Conservation (phyloP, 2,888 invertebrate genomes). For the Drosophila planitibia region DNA sequence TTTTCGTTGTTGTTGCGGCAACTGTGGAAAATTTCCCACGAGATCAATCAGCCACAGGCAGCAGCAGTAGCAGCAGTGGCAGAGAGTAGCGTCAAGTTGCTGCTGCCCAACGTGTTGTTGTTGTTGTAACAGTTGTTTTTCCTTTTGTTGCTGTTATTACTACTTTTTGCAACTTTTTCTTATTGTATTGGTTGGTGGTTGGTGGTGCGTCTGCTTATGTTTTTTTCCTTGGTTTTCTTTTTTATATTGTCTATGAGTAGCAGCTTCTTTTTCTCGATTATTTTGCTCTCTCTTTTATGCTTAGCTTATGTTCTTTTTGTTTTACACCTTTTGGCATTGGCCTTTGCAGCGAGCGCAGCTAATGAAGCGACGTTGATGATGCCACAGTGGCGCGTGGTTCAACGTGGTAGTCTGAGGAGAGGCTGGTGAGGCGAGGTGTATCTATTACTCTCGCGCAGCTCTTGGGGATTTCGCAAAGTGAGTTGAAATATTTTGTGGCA, state of each 20-base stretch:
- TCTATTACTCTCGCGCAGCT: slow-evolving; percentile 10
- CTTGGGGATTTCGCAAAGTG: slow-evolving; percentile 7
- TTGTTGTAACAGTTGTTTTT: slow-evolving; percentile 33
- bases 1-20: slow-evolving; percentile 57
- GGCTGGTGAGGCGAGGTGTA: background rate
- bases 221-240: slow-evolving; percentile 12
- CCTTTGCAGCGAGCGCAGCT: slow-evolving; percentile 69
- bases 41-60: slow-evolving; percentile 83
- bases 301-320: slow-evolving; percentile 44
- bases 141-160: slow-evolving; percentile 63
- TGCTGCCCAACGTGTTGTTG: slow-evolving; percentile 35
- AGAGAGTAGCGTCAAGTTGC: slow-evolving; percentile 27
- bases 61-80: slow-evolving; percentile 47
- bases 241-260: slow-evolving; percentile 25
- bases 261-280: slow-evolving; percentile 15
- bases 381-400: slow-evolving; percentile 41
- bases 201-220: slow-evolving; percentile 58
- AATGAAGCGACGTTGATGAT: slow-evolving; percentile 75
- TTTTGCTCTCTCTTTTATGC: slow-evolving; percentile 6
- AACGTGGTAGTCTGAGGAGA: background rate
- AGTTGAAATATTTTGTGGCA: slow-evolving; percentile 32
- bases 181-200: slow-evolving; percentile 63
- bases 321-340: slow-evolving; percentile 77
- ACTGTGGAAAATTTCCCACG: slow-evolving; percentile 83
- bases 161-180: slow-evolving; percentile 71